Conservation (phyloP, 1,140 invertebrate genomes). For the Macrobrachium rosenbergii region DNA sequence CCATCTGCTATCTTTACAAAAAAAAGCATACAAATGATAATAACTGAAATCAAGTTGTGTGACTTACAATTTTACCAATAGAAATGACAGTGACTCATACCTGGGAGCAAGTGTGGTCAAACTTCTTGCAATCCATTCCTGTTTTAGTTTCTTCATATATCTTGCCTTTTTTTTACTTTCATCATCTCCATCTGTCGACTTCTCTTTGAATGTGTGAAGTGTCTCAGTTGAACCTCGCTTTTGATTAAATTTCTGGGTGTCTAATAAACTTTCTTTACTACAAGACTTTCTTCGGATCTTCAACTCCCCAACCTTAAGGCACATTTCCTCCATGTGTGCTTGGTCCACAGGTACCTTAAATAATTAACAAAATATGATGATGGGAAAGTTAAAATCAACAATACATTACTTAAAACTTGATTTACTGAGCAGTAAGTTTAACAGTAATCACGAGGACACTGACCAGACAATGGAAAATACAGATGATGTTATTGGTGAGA, state of each 20-base stretch:
- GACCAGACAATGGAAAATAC: too few relatives aligned
- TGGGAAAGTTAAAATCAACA: background rate
- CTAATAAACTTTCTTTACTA: constrained; percentile 61
- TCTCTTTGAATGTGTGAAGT: constrained; percentile 55
- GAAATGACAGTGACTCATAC: background rate
- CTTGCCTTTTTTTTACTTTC: constrained; percentile 48
- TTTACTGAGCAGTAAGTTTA: too few relatives aligned
- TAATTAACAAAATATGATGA: background rate
- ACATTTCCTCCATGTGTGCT: constrained; percentile 59
- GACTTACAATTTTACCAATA: background rate
- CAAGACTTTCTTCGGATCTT: constrained; percentile 60
- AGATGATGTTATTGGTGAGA: too few relatives aligned
- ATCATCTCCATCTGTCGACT: constrained; percentile 61
- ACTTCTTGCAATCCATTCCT: constrained; percentile 68
- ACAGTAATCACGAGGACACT: too few relatives aligned
- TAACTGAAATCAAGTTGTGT: background rate
- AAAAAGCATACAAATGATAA: background rate
- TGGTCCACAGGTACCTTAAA: constrained; percentile 55
- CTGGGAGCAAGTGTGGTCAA: constrained; percentile 68
- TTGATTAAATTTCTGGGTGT: constrained; percentile 32
- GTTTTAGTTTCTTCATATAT: constrained; percentile 62
- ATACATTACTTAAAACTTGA: too few relatives aligned
- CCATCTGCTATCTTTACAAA: too few relatives aligned
- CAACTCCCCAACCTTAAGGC: constrained; percentile 57
- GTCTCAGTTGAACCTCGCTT: constrained; percentile 56